Evolutionary conservation across 2,888 invertebrate genomes (phyloP).

Genomic region (Drosophila neonasuta): DNA sequence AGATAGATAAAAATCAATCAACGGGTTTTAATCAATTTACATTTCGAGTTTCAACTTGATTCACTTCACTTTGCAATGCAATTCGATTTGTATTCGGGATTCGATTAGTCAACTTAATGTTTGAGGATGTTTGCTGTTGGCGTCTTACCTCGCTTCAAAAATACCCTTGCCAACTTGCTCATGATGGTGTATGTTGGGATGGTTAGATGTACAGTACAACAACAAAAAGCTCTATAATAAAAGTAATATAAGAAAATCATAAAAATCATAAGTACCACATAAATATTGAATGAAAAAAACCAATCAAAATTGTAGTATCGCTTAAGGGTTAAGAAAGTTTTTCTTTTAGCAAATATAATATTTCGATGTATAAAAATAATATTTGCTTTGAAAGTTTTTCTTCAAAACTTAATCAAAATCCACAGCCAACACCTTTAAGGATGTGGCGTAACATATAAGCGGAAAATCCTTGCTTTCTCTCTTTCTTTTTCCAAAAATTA

Average conservation of each 20-base stretch:
- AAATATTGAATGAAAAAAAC: not conserved
- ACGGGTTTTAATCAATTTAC: not conserved
- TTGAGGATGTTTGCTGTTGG: constrained; percentile 19
- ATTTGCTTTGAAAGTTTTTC: too few species aligned
- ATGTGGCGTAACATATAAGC: too few species aligned
- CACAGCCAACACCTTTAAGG: too few species aligned
- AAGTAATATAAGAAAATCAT: constrained; percentile 40
- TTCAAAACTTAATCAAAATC: too few species aligned
- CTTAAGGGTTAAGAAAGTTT: too few species aligned
- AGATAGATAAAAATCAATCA: not conserved
- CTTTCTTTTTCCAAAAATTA: too few species aligned
- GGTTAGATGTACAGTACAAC: constrained; percentile 62
- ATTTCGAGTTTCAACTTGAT: not conserved
- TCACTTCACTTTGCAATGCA: not conserved
- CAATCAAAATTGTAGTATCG: not conserved
- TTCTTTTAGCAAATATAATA: too few species aligned
- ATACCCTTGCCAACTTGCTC: constrained; percentile 31
- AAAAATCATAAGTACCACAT: constrained; percentile 11
- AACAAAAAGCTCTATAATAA: constrained; percentile 59
- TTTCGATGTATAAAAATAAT: too few species aligned
- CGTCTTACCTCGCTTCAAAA: constrained; percentile 54
- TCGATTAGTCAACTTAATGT: not conserved
- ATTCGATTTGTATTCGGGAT: constrained; percentile 1
- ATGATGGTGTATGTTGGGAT: constrained; percentile 30
- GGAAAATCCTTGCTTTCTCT: too few species aligned